Conservation (phyloP, 2,113 vertebrate species). For the Myxocyprinus asiaticus region DNA sequence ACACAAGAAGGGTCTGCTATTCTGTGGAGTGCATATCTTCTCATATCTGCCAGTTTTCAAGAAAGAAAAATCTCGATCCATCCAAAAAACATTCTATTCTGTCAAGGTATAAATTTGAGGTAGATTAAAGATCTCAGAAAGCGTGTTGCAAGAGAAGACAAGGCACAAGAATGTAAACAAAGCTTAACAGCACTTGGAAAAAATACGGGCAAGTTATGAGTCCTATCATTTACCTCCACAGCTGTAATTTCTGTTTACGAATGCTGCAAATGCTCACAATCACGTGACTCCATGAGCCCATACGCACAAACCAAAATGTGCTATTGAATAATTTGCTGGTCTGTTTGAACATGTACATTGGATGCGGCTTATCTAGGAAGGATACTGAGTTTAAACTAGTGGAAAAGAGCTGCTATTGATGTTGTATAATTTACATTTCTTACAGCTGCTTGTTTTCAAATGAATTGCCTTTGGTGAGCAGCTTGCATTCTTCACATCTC, state of each 20-base stretch:
- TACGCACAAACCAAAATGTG: not conserved
- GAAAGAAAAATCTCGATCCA: not conserved
- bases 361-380: not conserved
- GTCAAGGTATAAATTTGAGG: constrained; percentile 28
- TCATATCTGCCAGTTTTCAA: too few species aligned
- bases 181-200: not conserved
- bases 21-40: too few species aligned
- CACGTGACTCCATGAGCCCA: not conserved
- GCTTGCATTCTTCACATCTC: too few species aligned
- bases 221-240: constrained; percentile 18
- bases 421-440: too few species aligned
- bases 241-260: constrained; percentile 4
- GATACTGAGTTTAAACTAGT: not conserved
- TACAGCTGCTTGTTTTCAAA: too few species aligned
- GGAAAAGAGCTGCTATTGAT: too few species aligned
- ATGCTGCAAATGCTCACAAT: not conserved
- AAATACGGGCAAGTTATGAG: not conserved
- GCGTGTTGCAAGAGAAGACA: not conserved
- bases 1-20: too few species aligned
- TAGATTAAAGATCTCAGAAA: not conserved
- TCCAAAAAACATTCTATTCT: not conserved
- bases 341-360: not conserved
- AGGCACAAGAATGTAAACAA: constrained; percentile 34
- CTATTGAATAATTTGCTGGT: not conserved
- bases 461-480: too few species aligned